A percentile compares a stretch with the other conserved stretches of the same genome.
phyloP scores from a whole-genome alignment of 2,113 vertebrate genomes.

The Eolophus roseicapilla region DNA sequence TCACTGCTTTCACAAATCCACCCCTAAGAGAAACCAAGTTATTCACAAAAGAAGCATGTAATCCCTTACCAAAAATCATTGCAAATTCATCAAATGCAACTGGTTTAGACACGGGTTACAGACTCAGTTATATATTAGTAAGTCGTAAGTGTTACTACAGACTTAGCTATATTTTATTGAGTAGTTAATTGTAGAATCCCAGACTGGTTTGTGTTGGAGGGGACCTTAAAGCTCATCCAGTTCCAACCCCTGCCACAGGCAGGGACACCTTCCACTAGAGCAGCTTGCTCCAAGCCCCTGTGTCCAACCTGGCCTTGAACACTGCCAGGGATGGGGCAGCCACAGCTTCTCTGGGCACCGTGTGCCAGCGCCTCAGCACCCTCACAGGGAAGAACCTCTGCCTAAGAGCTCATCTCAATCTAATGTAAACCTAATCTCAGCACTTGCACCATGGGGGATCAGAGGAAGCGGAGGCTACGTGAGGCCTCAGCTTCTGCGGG shows the following conservation, averaged over 20 bases:
- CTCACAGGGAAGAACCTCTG: too few relatives aligned
- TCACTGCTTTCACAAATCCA: accelerated
- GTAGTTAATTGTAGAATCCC: neutral
- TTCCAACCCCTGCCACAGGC: accelerated
- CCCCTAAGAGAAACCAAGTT: neutral
- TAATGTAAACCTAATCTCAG: too few relatives aligned
- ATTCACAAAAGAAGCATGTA: neutral
- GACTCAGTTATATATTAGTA: neutral
- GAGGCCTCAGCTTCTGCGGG: too few relatives aligned
- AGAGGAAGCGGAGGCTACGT: too few relatives aligned
- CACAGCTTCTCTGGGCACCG: too few relatives aligned
- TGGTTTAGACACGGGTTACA: neutral
- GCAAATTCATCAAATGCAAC: neutral
- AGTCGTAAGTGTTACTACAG: neutral
- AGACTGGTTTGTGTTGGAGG: neutral
- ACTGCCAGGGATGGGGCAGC: too few relatives aligned
- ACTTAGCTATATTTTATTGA: neutral
- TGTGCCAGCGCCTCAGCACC: too few relatives aligned
- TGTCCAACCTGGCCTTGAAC: too few relatives aligned
- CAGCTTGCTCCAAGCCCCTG: too few relatives aligned
- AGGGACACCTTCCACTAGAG: too few relatives aligned
- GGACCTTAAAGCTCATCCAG: neutral
- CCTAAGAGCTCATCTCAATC: too few relatives aligned
- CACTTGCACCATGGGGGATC: too few relatives aligned
- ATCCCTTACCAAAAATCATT: neutral